Conservation (phyloP, 2,797 vertebrate genomes). For the Protosalanx chinensis region DNA sequence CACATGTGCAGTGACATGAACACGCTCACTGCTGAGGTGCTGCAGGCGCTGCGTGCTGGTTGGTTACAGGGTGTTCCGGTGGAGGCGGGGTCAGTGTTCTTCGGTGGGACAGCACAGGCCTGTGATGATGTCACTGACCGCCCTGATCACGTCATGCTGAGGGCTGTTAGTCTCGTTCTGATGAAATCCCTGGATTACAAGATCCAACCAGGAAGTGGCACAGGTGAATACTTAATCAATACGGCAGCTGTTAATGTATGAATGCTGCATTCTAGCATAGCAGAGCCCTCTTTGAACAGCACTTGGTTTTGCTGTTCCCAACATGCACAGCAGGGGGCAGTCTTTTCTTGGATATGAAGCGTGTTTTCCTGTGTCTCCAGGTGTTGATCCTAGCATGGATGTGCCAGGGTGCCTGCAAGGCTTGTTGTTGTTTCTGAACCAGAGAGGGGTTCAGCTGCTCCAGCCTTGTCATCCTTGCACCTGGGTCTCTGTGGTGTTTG, state of each 20-base stretch:
- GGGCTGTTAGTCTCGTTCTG: slow-evolving; percentile 80
- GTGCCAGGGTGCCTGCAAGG: slow-evolving; percentile 40
- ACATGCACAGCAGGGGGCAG: slow-evolving; percentile 39
- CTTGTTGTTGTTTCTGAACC: slow-evolving; percentile 74
- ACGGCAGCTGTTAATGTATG: too few relatives aligned
- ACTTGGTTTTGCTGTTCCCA: not conserved
- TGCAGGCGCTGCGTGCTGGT: slow-evolving; percentile 64
- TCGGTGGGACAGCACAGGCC: slow-evolving; percentile 69
- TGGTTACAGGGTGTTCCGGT: slow-evolving; percentile 73
- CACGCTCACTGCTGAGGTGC: slow-evolving; percentile 63
- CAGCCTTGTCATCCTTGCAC: slow-evolving; percentile 71
- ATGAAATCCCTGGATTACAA: slow-evolving; percentile 84
- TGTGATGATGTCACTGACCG: slow-evolving; percentile 8
- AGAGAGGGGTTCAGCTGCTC: slow-evolving; percentile 38
- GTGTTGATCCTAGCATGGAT: slow-evolving; percentile 15
- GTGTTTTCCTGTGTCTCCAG: slow-evolving; percentile 27
- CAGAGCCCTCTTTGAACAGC: not conserved
- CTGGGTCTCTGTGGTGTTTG: slow-evolving; percentile 82
- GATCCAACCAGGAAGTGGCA: slow-evolving; percentile 47
- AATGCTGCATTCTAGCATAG: too few relatives aligned
- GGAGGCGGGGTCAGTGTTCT: slow-evolving; percentile 59
- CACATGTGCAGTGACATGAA: slow-evolving; percentile 58
- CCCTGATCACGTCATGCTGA: slow-evolving; percentile 76
- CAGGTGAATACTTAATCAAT: slow-evolving; percentile 40
- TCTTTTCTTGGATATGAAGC: not conserved